These are phyloP conservation scores for Agonopterix arenella DNA, from an alignment of 2,888 invertebrate genomes.

Conservation along the genomic window DNA sequence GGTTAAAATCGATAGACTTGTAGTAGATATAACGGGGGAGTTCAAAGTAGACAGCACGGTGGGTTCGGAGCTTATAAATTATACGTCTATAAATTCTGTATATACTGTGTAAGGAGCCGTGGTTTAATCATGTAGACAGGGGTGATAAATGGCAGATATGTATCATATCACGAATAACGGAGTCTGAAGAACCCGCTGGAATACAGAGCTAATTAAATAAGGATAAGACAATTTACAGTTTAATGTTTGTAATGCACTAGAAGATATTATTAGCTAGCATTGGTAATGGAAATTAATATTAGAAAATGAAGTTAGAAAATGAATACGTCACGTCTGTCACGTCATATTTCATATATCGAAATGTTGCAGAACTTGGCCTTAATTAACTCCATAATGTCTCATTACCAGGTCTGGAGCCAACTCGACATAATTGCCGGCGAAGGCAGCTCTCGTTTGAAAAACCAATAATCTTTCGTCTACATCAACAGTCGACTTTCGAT, in stretches of 20 bases:
- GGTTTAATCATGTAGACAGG: not conserved
- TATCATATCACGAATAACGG: not conserved
- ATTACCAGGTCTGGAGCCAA: conserved; percentile 21
- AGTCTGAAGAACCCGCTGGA: too few relatives aligned
- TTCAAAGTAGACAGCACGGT: conserved; percentile 5
- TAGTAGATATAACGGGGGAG: conserved; percentile 1
- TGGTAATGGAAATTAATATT: not conserved
- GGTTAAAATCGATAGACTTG: conserved; percentile 17
- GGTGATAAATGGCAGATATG: conserved; percentile 3
- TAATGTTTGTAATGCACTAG: too few relatives aligned
- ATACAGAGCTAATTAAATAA: too few relatives aligned
- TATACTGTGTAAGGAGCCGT: conserved; percentile 2
- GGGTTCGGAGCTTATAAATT: conserved; percentile 2
- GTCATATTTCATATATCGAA: conserved; percentile 1
- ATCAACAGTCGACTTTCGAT: conserved; percentile 41
- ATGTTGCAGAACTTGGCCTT: conserved; percentile 3
- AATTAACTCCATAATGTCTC: conserved; percentile 24
- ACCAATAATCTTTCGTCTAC: conserved; percentile 27
- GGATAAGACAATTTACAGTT: too few relatives aligned
- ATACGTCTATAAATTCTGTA: conserved; percentile 2
- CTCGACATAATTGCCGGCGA: conserved; percentile 12
- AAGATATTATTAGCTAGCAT: too few relatives aligned
- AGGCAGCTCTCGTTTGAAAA: conserved; percentile 23
- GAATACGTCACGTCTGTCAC: not conserved
- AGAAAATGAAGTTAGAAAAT: not conserved